These are phyloP conservation scores for Drosophila tropicalis DNA, from an alignment of 1,140 invertebrate genomes.

Conservation along the genomic window DNA sequence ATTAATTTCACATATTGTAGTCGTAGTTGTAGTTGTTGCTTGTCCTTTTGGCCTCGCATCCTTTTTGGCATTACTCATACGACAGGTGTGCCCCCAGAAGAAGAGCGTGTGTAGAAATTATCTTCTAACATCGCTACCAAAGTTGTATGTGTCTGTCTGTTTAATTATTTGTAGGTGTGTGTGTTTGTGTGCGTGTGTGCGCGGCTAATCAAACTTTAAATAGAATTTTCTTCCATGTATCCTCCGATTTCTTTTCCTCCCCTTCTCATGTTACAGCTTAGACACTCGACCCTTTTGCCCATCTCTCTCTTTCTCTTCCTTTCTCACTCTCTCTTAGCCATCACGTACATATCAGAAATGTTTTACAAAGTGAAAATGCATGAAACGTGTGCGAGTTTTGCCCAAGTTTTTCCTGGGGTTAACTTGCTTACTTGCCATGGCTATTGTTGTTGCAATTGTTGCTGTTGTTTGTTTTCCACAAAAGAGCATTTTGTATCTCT, in stretches of 20 bases:
- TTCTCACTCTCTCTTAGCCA: not conserved
- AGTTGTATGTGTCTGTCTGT: constrained; percentile 56
- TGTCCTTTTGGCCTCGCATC: not conserved
- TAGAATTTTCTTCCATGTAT: constrained; percentile 58
- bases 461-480: constrained; percentile 51
- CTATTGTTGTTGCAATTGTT: constrained; percentile 9
- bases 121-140: constrained; percentile 49
- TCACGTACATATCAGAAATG: constrained; percentile 77
- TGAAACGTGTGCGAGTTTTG: constrained; percentile 68
- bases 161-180: constrained; percentile 69
- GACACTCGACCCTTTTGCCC: not conserved
- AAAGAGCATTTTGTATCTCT: constrained; percentile 72
- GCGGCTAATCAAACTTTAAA: constrained; percentile 78
- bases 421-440: constrained; percentile 57
- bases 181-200: constrained; percentile 37
- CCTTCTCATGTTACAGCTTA: not conserved
- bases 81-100: constrained; percentile 51
- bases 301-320: not conserved
- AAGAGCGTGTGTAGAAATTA: constrained; percentile 51
- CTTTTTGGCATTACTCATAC: constrained; percentile 57
- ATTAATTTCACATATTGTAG: constrained; percentile 46
- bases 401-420: constrained; percentile 37
- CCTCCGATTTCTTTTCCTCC: not conserved
- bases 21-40: constrained; percentile 13
- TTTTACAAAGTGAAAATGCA: constrained; percentile 80